Evolutionary conservation across 2,888 invertebrate genomes (phyloP), one percentile per base, ranked within the genome.

Genomic region (Piscicola geometra): DNA sequence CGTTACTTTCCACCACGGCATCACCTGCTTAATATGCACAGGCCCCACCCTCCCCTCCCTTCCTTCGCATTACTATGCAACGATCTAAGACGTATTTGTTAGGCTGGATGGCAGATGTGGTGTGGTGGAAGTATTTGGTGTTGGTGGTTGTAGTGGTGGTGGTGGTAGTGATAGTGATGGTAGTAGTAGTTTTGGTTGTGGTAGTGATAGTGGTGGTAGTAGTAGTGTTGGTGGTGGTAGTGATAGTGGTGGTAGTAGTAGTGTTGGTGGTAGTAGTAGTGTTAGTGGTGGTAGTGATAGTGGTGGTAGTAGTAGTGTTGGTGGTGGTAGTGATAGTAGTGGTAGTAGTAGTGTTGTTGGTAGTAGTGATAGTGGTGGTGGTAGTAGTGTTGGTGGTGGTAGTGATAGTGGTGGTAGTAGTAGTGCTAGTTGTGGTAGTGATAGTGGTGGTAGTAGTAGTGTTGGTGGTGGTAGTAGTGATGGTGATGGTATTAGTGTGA

Each of bases 251-350:
- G 41, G 15, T 41, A 15, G 41, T 41, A 15, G 41, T 41, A 15
- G 41, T 41, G 41, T 5, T 5, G 41, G 41, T 41, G 41, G 41
- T 41, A 15, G 41, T 41, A 15, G 41, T 9, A 15, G 41, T 41
- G 41, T 5, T 41, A 15, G 41, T 41, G 41, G 41, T 41, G 41
- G 21, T 30, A 21, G 3, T 64, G 5, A 5, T 64, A 64, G 64
- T 64, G 30, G 9, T 64, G 41, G 64, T 64, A 21, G 30, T 12
- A 21, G 64, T 64, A 21, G 64, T 64, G n/a, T 5, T 64, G 30
- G 64, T 64, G 30, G 64, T 64, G 30, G 64, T 64, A 21, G 64
- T 64, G 21, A n/a, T 64, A 21, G 64, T 30, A 64, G 64, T 64
- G n/a, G 21, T 64, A 9, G 64, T 64, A 28, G 64, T 64, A 9